These are phyloP conservation scores for Mythimna pallens DNA, from an alignment of 2,888 invertebrate species.

Conservation along the genomic window DNA sequence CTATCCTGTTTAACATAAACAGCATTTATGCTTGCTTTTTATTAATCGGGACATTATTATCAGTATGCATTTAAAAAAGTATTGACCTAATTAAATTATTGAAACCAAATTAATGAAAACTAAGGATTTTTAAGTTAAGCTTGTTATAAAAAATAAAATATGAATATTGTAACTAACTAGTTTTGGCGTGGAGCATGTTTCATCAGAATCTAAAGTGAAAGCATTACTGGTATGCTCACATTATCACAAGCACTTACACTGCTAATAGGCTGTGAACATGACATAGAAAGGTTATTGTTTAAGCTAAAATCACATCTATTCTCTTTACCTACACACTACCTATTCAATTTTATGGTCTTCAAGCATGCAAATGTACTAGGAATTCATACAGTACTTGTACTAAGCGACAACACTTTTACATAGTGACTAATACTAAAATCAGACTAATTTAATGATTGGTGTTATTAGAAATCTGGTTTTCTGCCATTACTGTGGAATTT, in stretches of 20 bases:
- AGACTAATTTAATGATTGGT: constrained; percentile 55
- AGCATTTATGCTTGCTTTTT: no score
- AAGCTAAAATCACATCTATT: constrained; percentile 50
- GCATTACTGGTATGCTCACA: constrained; percentile 78
- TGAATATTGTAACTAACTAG: constrained; percentile 37
- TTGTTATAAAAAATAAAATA: not conserved
- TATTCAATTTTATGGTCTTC: constrained; percentile 28
- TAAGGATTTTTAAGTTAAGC: not conserved
- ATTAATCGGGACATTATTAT: not conserved
- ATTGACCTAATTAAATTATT: constrained; percentile 23
- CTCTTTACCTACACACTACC: constrained; percentile 28
- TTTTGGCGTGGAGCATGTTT: constrained; percentile 65
- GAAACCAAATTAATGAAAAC: not conserved
- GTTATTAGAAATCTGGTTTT: constrained; percentile 62
- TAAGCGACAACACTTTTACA: constrained; percentile 7
- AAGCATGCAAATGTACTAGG: constrained; percentile 28
- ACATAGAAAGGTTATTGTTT: constrained; percentile 67
- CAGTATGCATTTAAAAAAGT: not conserved
- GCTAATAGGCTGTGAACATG: constrained; percentile 74
- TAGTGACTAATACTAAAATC: constrained; percentile 56
- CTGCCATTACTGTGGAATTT: constrained; percentile 62
- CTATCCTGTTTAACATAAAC: constrained; percentile 41
- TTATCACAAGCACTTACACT: constrained; percentile 76
- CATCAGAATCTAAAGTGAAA: constrained; percentile 80
- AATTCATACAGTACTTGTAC: constrained; percentile 27